Evolutionary conservation across 2,888 invertebrate species (phyloP).

Genomic region (Adineta ricciae): DNA sequence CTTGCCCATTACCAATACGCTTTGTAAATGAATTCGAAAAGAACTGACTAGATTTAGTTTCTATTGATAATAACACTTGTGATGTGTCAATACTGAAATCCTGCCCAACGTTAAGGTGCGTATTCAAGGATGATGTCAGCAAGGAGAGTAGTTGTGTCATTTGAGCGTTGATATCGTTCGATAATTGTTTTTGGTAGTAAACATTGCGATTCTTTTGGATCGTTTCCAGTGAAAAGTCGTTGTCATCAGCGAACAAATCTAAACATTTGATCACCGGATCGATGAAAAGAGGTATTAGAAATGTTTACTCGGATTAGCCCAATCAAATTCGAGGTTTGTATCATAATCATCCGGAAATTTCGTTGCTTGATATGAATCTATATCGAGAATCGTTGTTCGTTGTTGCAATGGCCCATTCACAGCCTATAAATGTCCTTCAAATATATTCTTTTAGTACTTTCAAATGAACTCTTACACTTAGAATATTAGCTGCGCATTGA

Average conservation of each 20-base stretch:
- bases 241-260: too few species aligned
- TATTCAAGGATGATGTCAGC: background rate
- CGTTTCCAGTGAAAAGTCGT: background rate
- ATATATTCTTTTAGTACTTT: too few species aligned
- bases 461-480: too few species aligned
- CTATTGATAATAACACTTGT: too few species aligned
- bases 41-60: too few species aligned
- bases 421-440: too few species aligned
- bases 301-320: conserved; percentile 25
- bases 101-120: background rate
- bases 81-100: background rate
- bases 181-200: background rate
- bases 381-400: background rate
- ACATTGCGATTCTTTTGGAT: background rate
- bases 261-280: too few species aligned
- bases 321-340: conserved; percentile 27
- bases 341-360: conserved; percentile 23
- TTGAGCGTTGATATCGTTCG: background rate
- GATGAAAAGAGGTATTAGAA: too few species aligned
- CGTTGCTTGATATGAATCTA: background rate
- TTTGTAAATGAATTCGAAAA: too few species aligned
- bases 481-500: too few species aligned
- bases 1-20: too few species aligned
- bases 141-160: background rate
- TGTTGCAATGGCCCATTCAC: background rate